Evolutionary conservation across 1,140 invertebrate genomes (phyloP).

Genomic region (Lerema accius): DNA sequence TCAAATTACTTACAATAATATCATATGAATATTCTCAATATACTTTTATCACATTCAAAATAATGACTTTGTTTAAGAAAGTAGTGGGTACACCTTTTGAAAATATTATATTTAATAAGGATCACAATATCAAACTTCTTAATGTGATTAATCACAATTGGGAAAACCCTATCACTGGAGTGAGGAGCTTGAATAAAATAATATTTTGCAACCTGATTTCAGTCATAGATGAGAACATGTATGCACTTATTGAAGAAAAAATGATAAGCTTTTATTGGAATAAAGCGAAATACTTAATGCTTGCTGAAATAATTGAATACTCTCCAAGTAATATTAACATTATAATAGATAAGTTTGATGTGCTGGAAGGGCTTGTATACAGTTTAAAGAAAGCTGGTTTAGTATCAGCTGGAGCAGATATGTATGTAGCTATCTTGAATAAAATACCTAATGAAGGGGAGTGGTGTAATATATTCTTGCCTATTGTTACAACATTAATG

Average conservation of each 20-base stretch:
- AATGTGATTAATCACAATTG: constrained; percentile 77
- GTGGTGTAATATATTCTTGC: constrained; percentile 65
- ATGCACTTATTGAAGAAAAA: constrained; percentile 53
- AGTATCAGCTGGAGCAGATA: constrained; percentile 75
- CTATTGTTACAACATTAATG: constrained; percentile 50
- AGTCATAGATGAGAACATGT: constrained; percentile 45
- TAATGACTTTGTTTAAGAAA: constrained; percentile 66
- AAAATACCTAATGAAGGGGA: constrained; percentile 52
- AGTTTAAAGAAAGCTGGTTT: constrained; percentile 72
- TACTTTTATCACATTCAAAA: constrained; percentile 75
- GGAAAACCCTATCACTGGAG: constrained; percentile 77
- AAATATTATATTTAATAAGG: constrained; percentile 47
- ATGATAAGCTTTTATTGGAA: constrained; percentile 76
- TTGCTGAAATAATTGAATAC: constrained; percentile 67
- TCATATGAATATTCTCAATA: constrained; percentile 73
- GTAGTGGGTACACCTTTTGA: constrained; percentile 57
- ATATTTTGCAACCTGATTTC: constrained; percentile 64
- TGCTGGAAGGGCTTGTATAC: constrained; percentile 62
- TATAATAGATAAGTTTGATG: constrained; percentile 46
- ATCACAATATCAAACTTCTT: constrained; percentile 57
- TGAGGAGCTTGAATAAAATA: constrained; percentile 69
- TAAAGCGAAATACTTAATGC: constrained; percentile 77
- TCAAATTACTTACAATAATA: constrained; percentile 56
- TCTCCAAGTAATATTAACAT: constrained; percentile 42
- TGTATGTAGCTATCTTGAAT: constrained; percentile 74